These are phyloP conservation scores for Steinernema khuongi DNA, from an alignment of 1,140 invertebrate species.

Conservation along the genomic window DNA sequence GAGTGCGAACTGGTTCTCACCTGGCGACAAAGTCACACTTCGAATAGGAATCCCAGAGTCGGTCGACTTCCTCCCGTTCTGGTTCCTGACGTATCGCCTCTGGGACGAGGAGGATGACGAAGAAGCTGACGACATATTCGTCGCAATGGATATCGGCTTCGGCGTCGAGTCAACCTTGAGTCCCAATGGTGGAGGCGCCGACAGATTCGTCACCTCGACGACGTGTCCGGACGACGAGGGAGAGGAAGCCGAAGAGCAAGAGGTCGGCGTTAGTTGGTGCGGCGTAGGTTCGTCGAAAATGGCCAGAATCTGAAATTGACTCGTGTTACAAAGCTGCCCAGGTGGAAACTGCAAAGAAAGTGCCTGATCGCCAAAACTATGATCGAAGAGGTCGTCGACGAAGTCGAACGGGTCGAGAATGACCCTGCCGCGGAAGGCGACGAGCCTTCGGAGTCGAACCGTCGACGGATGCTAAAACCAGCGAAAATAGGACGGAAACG, in stretches of 20 bases:
- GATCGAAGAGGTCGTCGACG: not conserved
- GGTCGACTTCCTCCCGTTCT: not conserved
- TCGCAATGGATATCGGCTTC: not conserved
- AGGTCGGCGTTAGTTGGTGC: not conserved
- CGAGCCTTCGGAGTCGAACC: not conserved
- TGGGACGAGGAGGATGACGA: not conserved
- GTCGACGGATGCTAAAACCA: not conserved
- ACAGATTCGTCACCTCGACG: not conserved
- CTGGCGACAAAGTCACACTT: not conserved
- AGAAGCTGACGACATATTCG: not conserved
- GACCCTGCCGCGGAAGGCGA: slow-evolving; percentile 5
- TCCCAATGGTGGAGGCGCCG: not conserved
- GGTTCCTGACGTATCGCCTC: not conserved
- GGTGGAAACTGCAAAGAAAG: not conserved
- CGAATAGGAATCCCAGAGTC: not conserved
- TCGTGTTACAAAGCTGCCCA: not conserved
- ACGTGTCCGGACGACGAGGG: not conserved
- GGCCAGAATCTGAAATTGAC: not conserved
- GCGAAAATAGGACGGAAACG: not conserved
- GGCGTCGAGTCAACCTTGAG: not conserved
- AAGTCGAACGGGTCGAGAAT: slow-evolving; percentile 1
- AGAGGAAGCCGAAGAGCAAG: not conserved
- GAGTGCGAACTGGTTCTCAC: not conserved
- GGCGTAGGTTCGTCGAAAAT: not conserved
- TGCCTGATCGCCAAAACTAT: slow-evolving; percentile 1